A percentile compares a stretch with the other conserved stretches of the same genome.
phyloP scores from a whole-genome alignment of 53 echinoderm and acorn worm genomes.

The Echinarachnius parma region DNA sequence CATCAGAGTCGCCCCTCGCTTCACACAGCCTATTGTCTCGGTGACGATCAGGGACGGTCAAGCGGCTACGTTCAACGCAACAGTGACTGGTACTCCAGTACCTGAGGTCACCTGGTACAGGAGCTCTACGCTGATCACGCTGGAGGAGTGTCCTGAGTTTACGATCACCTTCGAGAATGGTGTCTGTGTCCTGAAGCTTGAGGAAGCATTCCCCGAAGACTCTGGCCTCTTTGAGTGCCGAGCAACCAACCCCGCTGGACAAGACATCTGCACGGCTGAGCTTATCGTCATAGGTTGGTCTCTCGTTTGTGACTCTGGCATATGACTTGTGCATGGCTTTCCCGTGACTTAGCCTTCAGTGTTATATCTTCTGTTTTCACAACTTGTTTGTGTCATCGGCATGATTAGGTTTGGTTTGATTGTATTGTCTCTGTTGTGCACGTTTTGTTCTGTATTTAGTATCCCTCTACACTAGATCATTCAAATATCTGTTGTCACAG shows the following conservation, averaged over 20 bases:
- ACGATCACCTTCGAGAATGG: conserved; percentile 59
- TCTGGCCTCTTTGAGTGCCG: conserved; percentile 74
- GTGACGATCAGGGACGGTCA: conserved; percentile 78
- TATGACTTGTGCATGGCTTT: too few species aligned
- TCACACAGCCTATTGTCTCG: conserved; percentile 66
- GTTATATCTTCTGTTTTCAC: too few species aligned
- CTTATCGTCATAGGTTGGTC: conserved; percentile 88
- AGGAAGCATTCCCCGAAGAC: conserved; percentile 94
- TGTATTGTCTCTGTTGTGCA: too few species aligned
- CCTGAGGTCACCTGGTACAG: conserved; percentile 78
- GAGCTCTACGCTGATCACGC: conserved; percentile 57
- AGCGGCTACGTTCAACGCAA: conserved; percentile 64
- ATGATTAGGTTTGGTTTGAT: too few species aligned
- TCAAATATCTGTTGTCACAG: too few species aligned
- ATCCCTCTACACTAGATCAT: too few species aligned
- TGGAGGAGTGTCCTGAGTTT: conserved; percentile 78
- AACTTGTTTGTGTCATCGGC: too few species aligned
- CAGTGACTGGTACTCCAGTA: conserved; percentile 61
- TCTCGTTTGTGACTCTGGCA: too few species aligned
- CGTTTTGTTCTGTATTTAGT: too few species aligned
- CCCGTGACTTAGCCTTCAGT: too few species aligned
- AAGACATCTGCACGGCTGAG: conserved; percentile 78
- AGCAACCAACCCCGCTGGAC: conserved; percentile 76
- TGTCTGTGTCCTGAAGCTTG: conserved; percentile 61
- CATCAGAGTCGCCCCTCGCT: conserved; percentile 68